Evolutionary conservation across 2,797 vertebrate genomes (phyloP).

Genomic region (Adrianichthys oophorus): DNA sequence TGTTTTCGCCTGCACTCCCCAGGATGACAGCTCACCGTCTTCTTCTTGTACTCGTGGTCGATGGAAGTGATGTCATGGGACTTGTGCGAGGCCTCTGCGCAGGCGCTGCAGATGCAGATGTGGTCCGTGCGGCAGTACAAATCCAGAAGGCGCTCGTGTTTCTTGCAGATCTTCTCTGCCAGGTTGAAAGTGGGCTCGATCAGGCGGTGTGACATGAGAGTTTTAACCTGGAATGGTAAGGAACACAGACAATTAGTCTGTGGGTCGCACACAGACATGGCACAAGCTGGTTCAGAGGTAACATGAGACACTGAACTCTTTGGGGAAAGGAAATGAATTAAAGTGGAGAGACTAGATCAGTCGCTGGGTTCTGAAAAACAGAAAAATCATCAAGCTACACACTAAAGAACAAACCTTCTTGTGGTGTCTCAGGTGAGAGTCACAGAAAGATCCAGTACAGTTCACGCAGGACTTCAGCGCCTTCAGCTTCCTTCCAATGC

Average conservation of each 20-base stretch:
- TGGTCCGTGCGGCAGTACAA: slow-evolving; percentile 79
- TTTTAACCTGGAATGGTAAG: slow-evolving; percentile 51
- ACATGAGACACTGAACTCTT: not conserved
- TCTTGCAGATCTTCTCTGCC: slow-evolving; percentile 79
- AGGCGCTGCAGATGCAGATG: slow-evolving; percentile 70
- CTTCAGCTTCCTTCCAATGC: slow-evolving; percentile 82
- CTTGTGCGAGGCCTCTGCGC: slow-evolving; percentile 69
- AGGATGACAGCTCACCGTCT: slow-evolving; percentile 61
- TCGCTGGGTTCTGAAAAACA: not conserved
- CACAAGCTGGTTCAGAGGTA: too few relatives aligned
- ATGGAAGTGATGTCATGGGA: slow-evolving; percentile 72
- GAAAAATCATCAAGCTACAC: too few relatives aligned
- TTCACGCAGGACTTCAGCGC: slow-evolving; percentile 77
- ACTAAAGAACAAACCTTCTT: slow-evolving; percentile 54
- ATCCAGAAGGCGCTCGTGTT: slow-evolving; percentile 78
- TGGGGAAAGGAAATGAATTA: not conserved
- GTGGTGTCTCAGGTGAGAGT: slow-evolving; percentile 76
- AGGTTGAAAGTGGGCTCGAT: slow-evolving; percentile 75
- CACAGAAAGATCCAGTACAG: slow-evolving; percentile 79
- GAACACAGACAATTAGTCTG: rapidly evolving
- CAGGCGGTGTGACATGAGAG: slow-evolving; percentile 70
- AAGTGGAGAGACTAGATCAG: not conserved
- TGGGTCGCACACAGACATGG: not conserved
- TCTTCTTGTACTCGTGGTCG: slow-evolving; percentile 80
- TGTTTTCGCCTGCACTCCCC: not conserved